Evolutionary conservation across 2,113 vertebrate genomes (phyloP), one percentile per base, ranked within the genome.

Genomic region (Copsychus sechellarum): DNA sequence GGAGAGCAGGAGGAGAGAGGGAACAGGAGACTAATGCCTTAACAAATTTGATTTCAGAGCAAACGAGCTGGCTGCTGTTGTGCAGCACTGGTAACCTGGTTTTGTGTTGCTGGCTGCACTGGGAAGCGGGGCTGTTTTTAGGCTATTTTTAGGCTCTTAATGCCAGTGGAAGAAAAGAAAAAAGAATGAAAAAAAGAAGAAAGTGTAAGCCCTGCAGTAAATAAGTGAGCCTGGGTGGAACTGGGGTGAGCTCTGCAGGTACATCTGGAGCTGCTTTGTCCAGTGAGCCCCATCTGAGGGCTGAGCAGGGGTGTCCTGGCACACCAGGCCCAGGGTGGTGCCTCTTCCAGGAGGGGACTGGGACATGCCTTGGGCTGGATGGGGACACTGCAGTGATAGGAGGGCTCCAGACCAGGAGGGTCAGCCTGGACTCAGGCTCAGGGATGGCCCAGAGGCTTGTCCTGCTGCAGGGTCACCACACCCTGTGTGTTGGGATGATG

Each of bases 11-110:
- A 38, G n/a, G 4, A 25, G 29, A 58, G 51, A 50, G 53, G 36
- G 33, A 71, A 24, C 31, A 51, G 28, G 74, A 82, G 78, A 23
- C 66, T 88, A 43, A 72, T 62, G 86, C 81, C 72, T 74, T 69
- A 74, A 90, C 90, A 83, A 66, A 92, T 95, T 65, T 79, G 88
- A 88, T 93, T 93, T 86, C 79, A 72, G 93, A 81, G 94, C 62
- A 73, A 94, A 90, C 2, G 29, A 78, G 79, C 50, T 38, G 87
- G 88, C 67, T 72, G 81, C 91, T 51, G 25, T 51, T 90, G 88
- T 5, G 25, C 2, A 0, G 79, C 81, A 31, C 22, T 12, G 29
- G 70, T 92, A 93, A 85, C 85, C 90, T 86, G 87, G 47, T 90
- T 88, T 88, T 88, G 47, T 69, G 34, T 67, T 67, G 38, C 60